Evolutionary conservation across 2,797 vertebrate species (phyloP), one percentile per base, ranked within the genome.

Genomic region (Pelobates cultripes): DNA sequence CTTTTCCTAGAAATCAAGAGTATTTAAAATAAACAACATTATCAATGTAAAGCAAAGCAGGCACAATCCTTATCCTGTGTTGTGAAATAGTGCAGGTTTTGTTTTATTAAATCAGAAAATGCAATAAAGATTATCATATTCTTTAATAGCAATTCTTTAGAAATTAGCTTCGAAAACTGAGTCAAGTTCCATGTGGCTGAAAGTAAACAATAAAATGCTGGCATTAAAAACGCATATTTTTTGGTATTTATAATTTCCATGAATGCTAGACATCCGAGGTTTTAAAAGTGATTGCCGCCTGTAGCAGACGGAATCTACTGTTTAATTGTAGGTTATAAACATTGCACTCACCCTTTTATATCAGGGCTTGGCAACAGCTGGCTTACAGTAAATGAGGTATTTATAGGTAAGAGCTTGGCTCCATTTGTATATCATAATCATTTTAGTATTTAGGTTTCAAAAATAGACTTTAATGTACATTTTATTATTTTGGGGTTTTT

Each of bases 321-420:
- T 74, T 13, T 75, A 69, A 83, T 83, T 83, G 60, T 43, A 53
- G 76, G 81, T 63, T 79, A 78, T 83, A 83, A 83, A 83, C 57
- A 63, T 12, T 15, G 28, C 69, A 28, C 66, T 70, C 81, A 60
- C 70, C 63, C 69, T 64, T 82, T 77, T 81, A 78, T 73, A 78
- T 69, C 75, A 68, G 63, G 53, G 73, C 43, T 44, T 73, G 73
- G 61, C 15, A 74, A 14, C 71, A 83, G 81, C 71, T 83, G 76
- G 75, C 68, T 73, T 43, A 43, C 78, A 83, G 75, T 42, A 83
- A 78, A 70, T 73, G 43, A 42, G 17, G 17, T 64, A 74, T 79
- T 83, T 79, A 83, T 78, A 74, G 51, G 55, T 53, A 64, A 28
- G 17, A 6, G 55, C 70, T 71, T 4, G 7, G 17, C 70, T 28